Conservation (phyloP, 1,140 invertebrate genomes). For the Bradysia coprophila region DNA sequence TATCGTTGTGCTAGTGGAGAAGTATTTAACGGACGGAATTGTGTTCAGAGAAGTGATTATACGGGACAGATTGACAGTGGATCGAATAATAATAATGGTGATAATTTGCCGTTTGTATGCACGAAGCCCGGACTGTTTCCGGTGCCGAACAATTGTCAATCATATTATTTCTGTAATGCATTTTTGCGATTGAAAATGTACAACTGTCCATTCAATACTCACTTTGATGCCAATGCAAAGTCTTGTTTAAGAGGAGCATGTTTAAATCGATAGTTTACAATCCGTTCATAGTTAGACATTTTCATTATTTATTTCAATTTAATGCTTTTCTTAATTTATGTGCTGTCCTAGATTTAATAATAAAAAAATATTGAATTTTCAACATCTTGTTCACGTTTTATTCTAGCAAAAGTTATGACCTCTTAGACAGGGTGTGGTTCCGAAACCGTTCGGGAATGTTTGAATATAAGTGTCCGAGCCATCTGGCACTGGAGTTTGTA, state of each 20-base stretch:
- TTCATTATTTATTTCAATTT: too few species aligned
- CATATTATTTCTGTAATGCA: constrained; percentile 18
- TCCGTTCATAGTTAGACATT: too few species aligned
- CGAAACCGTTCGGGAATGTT: too few species aligned
- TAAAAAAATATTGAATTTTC: too few species aligned
- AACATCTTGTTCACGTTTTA: too few species aligned
- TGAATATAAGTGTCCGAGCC: too few species aligned
- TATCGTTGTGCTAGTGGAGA: constrained; percentile 20
- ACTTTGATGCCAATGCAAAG: not conserved
- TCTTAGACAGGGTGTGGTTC: too few species aligned
- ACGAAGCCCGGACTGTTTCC: constrained; percentile 11
- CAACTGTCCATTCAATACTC: not conserved
- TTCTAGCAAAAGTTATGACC: too few species aligned
- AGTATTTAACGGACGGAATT: constrained; percentile 14
- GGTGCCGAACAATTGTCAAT: constrained; percentile 13
- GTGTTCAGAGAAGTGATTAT: constrained; percentile 4
- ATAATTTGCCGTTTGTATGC: constrained; percentile 6
- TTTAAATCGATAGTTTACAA: not conserved
- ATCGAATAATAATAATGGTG: not conserved
- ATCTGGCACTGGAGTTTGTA: too few species aligned
- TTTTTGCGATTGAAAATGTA: constrained; percentile 7
- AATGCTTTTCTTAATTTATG: too few species aligned
- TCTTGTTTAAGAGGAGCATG: not conserved
- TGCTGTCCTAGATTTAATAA: too few species aligned
- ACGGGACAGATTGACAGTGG: not conserved